Evolutionary conservation across 1,140 invertebrate genomes (phyloP), one percentile per base, ranked within the genome.

Genomic region (Diachasmimorpha longicaudata): DNA sequence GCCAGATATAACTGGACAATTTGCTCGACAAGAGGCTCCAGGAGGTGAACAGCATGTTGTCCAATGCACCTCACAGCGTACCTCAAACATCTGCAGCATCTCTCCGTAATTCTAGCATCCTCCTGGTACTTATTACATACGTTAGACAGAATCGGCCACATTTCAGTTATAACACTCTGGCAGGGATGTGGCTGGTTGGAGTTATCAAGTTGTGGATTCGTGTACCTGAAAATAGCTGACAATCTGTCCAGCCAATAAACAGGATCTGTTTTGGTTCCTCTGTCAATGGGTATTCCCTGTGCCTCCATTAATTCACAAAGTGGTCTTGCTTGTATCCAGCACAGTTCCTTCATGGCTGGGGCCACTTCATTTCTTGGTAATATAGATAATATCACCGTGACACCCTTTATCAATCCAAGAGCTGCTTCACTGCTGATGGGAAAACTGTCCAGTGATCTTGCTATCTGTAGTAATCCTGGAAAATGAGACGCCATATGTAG

Each of bases 241-340:
- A 99, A 90, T 81, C 97, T 91, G 90, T 99, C 97, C 48, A 99
- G 89, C 96, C 97, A 99, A 75, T 96, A 89, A 21, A 93, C 93
- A n/a, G 97, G 97, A 91, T 99, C 97, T 44, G 87, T 90, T 80
- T 93, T 90, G 13, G 87, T 88, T 69, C 88, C 89, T 82, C 83
- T 82, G 39, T 85, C 83, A 6, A 88, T 77, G 2, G 85, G 83
- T 25, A 84, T 77, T 4, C 81, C 79, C 80, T 85, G 86, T 39
- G 89, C 86, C 78, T 92, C 88, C 63, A 93, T 85, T 74, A 95
- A 83, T 77, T 91, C 81, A 77, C 90, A 88, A 23, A 97, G 84
- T 5, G 93, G 93, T 69, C 89, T 91, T n/a, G 94, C 87, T 86
- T 96, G 95, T 79, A 95, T 91, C 72, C 91, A 91, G 82, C 95